phyloP scores from a whole-genome alignment of 2,113 vertebrate genomes.

The Rutilus rutilus region DNA sequence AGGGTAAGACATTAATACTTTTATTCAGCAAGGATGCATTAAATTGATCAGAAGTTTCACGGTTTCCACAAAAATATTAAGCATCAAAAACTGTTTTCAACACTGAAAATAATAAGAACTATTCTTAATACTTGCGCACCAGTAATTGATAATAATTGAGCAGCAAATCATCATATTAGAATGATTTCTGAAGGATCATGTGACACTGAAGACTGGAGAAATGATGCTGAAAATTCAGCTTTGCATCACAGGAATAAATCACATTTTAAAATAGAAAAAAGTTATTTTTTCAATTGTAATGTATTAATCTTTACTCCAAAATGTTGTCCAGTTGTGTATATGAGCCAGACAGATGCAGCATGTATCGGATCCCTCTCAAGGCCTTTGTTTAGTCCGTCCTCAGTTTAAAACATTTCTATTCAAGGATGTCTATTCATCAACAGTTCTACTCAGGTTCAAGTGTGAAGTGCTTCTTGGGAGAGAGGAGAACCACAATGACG shows the following conservation, averaged over 20 bases:
- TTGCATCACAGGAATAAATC: too few species aligned
- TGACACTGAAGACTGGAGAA: too few species aligned
- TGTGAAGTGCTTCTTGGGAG: constrained; percentile 17
- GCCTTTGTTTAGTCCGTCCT: constrained; percentile 8
- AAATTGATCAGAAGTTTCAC: neutral
- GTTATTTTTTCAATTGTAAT: too few species aligned
- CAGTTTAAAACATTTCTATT: constrained; percentile 27
- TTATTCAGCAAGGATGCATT: neutral
- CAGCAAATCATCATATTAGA: too few species aligned
- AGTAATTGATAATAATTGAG: too few species aligned
- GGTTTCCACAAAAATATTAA: neutral
- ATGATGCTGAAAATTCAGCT: too few species aligned
- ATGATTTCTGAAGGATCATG: too few species aligned
- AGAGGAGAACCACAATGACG: neutral
- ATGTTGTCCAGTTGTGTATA: neutral
- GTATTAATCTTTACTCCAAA: neutral
- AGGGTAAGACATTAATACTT: neutral
- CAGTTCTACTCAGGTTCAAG: constrained; percentile 19
- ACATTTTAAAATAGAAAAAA: too few species aligned
- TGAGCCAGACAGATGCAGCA: neutral
- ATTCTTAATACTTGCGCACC: neutral
- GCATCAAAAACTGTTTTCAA: neutral
- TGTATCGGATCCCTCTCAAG: neutral
- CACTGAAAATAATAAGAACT: neutral
- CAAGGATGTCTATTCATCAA: constrained; percentile 17